Percentiles rank a stretch among this genome's conserved stretches.
These are phyloP conservation scores for Myotis lucifugus DNA, from an alignment of 2,113 vertebrate species.

Conservation along the genomic window DNA sequence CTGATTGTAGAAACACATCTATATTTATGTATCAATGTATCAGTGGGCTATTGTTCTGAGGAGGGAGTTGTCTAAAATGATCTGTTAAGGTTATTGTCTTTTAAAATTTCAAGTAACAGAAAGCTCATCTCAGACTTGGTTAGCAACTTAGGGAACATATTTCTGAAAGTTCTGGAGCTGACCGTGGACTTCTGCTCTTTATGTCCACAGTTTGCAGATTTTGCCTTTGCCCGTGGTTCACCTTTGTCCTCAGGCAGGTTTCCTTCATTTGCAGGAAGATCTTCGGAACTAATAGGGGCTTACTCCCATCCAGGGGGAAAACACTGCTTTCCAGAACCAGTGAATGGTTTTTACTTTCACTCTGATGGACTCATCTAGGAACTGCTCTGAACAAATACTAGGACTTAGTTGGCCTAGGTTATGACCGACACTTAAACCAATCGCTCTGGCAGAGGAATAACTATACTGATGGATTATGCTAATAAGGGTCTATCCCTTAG, in stretches of 20 bases:
- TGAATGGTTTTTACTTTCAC: not conserved
- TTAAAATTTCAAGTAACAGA: not conserved
- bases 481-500: not conserved
- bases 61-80: not conserved
- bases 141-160: not conserved
- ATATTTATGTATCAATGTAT: not conserved
- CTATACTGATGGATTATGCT: not conserved
- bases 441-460: not conserved
- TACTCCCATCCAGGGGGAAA: fast-evolving
- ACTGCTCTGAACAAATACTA: not conserved
- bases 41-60: not conserved
- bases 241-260: not conserved
- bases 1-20: not conserved
- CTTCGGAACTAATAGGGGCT: fast-evolving
- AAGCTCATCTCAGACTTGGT: not conserved
- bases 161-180: not conserved
- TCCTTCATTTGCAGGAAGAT: not conserved
- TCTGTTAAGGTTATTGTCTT: not conserved
- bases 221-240: not conserved
- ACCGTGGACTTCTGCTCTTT: not conserved
- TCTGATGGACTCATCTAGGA: not conserved
- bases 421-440: not conserved
- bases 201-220: not conserved
- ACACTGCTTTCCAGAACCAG: not conserved
- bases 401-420: not conserved